Evolutionary conservation across 1,140 invertebrate genomes (phyloP).

Genomic region (Trachymyrmex septentrionalis): DNA sequence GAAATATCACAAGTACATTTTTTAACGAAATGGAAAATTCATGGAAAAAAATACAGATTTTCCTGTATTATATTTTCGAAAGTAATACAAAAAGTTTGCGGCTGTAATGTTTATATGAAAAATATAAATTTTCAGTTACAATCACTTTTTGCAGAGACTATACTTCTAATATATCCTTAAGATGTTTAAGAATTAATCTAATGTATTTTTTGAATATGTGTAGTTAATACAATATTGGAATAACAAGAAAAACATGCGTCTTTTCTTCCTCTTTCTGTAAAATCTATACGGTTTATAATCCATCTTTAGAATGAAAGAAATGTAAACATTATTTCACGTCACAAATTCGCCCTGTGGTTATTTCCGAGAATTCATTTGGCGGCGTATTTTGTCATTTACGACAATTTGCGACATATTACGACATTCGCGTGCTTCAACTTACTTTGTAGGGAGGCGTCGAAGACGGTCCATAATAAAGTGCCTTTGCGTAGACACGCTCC

Average conservation of each 20-base stretch:
- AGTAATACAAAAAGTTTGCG: no score
- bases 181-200: background rate
- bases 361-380: conserved; percentile 15
- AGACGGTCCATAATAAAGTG: conserved; percentile 47
- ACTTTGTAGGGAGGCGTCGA: conserved; percentile 34
- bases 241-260: background rate
- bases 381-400: conserved; percentile 25
- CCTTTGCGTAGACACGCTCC: conserved; percentile 31
- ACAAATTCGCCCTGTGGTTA: background rate
- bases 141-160: no score
- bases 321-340: conserved; percentile 1
- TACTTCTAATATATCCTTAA: no score
- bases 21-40: no score
- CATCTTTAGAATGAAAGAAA: conserved; percentile 16
- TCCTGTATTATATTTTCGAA: no score
- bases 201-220: background rate
- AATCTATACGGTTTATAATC: background rate
- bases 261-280: background rate
- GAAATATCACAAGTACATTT: no score
- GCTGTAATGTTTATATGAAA: no score
- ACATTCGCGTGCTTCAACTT: conserved; percentile 34
- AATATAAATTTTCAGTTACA: no score
- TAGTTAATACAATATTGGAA: background rate
- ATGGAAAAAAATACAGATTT: no score
- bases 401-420: conserved; percentile 25